Evolutionary conservation across 2,113 vertebrate genomes (phyloP), one percentile per base, ranked within the genome.

Genomic region (Cephalopterus ornatus): DNA sequence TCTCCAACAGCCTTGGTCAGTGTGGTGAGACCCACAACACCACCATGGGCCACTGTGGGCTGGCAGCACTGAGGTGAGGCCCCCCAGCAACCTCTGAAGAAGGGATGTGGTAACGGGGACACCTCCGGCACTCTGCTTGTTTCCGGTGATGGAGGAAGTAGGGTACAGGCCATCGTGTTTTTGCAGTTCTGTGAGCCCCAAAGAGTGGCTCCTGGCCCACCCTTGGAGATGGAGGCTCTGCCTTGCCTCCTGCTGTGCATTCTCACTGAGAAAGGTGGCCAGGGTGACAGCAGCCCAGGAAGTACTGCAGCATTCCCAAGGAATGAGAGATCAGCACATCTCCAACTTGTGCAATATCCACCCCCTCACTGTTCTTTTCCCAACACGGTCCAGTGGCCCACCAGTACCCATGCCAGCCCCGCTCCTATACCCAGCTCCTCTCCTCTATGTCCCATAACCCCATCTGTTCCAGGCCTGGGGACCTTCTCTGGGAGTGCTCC

Each of bases 271-370:
- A 56, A 20, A 55, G 50, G 12, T 24, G 28, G 50, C 55, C 7
- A 3, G 32, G 58, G 41, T n/a, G 83, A 44, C 6, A 5, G 37
- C 72, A 89, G 55, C 66, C 28, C 1, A 0, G 50, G 62, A 93
- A 20, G 90, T 78, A 61, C 58, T 0, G 0, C 88, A 67, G 94
- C 94, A 92, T 96, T 96, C 96, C 95, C 94, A 41, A 77, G 72
- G 72, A 86, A 75, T 96, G 96, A 96, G 77, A 62, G 85, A 83
- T 73, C 67, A 50, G 82, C 85, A 78, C 22, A 41, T 65, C 44
- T 65, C 35, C 0, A 1, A 39, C 49, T 92, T 92, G 63, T 85
- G 96, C 75, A 95, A 96, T 46, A 62, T 15, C 88, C 82, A 30
- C 58, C 21, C 44, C 47, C 47, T 91, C 53, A 1, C 23, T 5